A percentile compares a stretch with the other conserved stretches of the same genome.
These are phyloP conservation scores for Corydoras maculifer DNA, from an alignment of 2,113 vertebrate genomes.

Conservation along the genomic window DNA sequence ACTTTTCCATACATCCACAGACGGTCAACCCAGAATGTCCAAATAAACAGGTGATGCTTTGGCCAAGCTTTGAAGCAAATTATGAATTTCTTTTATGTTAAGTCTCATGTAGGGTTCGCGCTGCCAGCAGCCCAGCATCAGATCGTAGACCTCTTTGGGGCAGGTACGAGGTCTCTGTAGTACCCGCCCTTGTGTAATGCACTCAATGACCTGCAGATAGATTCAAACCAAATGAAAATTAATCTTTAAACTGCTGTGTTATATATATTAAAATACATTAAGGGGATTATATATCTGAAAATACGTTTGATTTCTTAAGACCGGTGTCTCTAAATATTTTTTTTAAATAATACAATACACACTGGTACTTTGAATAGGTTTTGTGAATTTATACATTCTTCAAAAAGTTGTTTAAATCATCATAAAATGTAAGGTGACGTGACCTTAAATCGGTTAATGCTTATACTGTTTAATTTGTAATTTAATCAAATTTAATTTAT, in stretches of 20 bases:
- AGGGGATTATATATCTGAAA: neutral
- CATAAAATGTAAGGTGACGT: no score
- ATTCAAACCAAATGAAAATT: neutral
- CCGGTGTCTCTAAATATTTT: no score
- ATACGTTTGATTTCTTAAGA: no score
- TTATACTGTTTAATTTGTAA: no score
- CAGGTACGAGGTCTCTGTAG: constrained; percentile 92
- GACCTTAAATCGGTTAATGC: no score
- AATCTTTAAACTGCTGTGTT: neutral
- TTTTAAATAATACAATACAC: no score
- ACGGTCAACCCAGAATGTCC: constrained; percentile 92
- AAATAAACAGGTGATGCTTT: constrained; percentile 98
- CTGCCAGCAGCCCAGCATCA: constrained; percentile 99
- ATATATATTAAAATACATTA: neutral
- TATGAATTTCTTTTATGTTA: constrained; percentile 96
- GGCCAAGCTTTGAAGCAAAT: constrained; percentile 91
- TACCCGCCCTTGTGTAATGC: constrained; percentile 96
- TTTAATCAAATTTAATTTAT: no score
- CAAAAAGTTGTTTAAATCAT: no score
- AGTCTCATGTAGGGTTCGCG: constrained; percentile 96
- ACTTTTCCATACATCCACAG: constrained; percentile 13
- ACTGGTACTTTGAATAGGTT: no score
- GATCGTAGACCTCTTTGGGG: constrained; percentile 94
- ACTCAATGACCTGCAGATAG: constrained; percentile 85
- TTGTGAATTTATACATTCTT: no score